Evolutionary conservation across 2,888 invertebrate species (phyloP), one percentile per base, ranked within the genome.

Genomic region (Hypomecis atomaria): DNA sequence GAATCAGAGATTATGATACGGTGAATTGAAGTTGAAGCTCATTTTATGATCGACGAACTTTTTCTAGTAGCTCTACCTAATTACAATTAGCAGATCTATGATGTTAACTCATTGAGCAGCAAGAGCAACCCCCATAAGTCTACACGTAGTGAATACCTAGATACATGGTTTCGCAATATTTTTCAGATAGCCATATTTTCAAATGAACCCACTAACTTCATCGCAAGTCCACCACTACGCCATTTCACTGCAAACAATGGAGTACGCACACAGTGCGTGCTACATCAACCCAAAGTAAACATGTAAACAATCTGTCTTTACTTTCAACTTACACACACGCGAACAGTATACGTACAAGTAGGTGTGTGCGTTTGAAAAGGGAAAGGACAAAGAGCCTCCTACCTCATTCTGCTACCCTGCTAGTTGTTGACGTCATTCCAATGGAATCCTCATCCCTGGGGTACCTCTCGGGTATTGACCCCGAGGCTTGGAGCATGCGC

Each of bases 361-460:
- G n/a, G n/a, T 36, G 60, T 68, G 75, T 73, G 69, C 69, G 70
- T 65, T 74, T 70, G 63, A 75, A 81, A 78, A 83, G 79, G 79
- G 81, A 82, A 82, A 84, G 82, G 81, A 80, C 78, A 66, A 73
- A 73, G 63, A 65, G 73, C 69, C 84, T 89, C 88, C 79, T 87
- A 59, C 43, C 45, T 56, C 64, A 65, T 77, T 87, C 83, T 93
- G 90, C 73, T 72, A 72, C 85, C 93, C 93, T 93, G 89, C 70
- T 94, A 89, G 84, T 89, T 93, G 90, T 94, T 94, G 94, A 94
- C 93, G 94, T 94, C 93, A 93, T 90, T 89, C 88, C 87, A 90
- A 90, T 87, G 86, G 88, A 88, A 85, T 86, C 82, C 84, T 86
- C 88, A 90, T 90, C 91, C 92, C 89, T 88, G 83, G 85, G 88